Evolutionary conservation across 1,140 invertebrate genomes (phyloP), one percentile per base, ranked within the genome.

Genomic region (Orius insidiosus): DNA sequence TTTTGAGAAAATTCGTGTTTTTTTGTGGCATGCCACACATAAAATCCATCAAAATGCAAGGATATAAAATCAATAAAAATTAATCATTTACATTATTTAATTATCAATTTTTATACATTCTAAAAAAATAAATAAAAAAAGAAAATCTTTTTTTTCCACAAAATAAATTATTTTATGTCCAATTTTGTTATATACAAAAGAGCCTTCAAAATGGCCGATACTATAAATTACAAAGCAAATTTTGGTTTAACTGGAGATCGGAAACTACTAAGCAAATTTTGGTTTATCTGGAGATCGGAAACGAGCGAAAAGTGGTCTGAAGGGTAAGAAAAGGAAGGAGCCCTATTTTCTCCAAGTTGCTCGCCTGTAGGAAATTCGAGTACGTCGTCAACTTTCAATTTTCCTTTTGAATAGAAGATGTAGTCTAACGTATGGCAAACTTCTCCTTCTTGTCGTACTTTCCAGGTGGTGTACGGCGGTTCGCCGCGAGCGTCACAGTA

Each of bases 251-350:
- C n/a, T n/a, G n/a, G n/a, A n/a, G n/a, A n/a, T n/a, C n/a, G n/a
- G n/a, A n/a, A n/a, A n/a, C n/a, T 18, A 31, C 41, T 43, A 30
- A 43, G 18, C 9, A 32, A 18, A 16, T 31, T 31, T 18, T 39
- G 16, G 45, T 47, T 45, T 16, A 56, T 38, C 7, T 40, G 46
- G 24, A 85, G 71, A 60, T 85, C 81, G 59, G 72, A 74, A 11
- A 79, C 71, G 13, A 86, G 63, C 0, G 80, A 80, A 54, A 86
- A 76, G 59, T 86, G 82, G 67, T 86, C 82, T 8, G 80, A 84
- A 1, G 82, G 78, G 63, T 83, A 86, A 11, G 63, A 59, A 45
- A 71, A 64, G 19, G 74, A 76, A 8, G 82, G 82, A 3, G 81
- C 70, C 30, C 78, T 63, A 48, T 69, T 66, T 38, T 68, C 60